Conservation (phyloP, 2,113 vertebrate genomes). For the Baryphthengus martii region DNA sequence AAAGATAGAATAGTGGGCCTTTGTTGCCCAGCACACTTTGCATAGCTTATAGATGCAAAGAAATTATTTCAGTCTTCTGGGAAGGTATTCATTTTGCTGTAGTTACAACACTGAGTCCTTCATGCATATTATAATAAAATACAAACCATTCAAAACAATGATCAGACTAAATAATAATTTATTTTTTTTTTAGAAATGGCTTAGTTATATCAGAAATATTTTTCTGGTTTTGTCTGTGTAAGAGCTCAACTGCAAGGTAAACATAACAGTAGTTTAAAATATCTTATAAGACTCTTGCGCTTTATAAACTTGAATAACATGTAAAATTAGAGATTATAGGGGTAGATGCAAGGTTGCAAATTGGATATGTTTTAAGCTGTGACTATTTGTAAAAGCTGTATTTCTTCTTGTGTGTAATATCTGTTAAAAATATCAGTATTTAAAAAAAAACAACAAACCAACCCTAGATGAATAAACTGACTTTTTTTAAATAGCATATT, state of each 20-base stretch:
- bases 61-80: not conserved
- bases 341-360: not conserved
- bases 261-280: not conserved
- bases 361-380: not conserved
- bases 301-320: not conserved
- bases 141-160: not conserved
- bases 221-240: not conserved
- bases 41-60: not conserved
- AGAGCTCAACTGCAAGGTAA: not conserved
- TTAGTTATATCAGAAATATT: not conserved
- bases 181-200: not conserved
- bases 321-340: not conserved
- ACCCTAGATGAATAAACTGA: not conserved
- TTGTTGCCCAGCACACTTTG: not conserved
- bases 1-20: not conserved
- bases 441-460: fast-evolving
- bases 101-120: not conserved
- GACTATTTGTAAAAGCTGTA: not conserved
- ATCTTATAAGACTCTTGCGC: not conserved
- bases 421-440: not conserved
- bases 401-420: not conserved
- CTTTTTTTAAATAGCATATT: not conserved
- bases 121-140: not conserved
- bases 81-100: not conserved
- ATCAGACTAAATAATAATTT: not conserved